These are phyloP conservation scores for Prunella himalayana DNA, from an alignment of 2,113 vertebrate genomes.

Conservation along the genomic window DNA sequence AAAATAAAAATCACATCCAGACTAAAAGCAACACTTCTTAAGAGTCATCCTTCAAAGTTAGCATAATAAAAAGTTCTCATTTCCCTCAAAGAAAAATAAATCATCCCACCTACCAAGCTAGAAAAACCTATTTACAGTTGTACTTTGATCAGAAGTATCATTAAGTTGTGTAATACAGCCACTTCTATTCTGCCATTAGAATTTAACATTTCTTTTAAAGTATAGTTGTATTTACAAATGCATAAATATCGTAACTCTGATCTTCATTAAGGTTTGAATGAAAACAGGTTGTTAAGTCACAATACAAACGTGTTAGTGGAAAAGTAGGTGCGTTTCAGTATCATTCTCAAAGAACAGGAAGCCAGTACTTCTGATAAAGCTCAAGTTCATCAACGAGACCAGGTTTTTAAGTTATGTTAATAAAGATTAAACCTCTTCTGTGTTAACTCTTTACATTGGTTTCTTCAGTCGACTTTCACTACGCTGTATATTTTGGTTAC, in stretches of 20 bases:
- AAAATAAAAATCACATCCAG: conserved; percentile 73
- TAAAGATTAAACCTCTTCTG: conserved; percentile 69
- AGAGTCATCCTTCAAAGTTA: conserved; percentile 76
- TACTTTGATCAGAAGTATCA: conserved; percentile 69
- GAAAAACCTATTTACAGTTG: conserved; percentile 81
- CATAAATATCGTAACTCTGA: conserved; percentile 73
- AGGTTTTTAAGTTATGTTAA: conserved; percentile 61
- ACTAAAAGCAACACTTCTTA: conserved; percentile 63
- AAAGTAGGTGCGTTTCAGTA: conserved; percentile 61
- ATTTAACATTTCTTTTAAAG: conserved; percentile 61
- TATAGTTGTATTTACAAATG: conserved; percentile 80
- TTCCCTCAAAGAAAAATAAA: conserved; percentile 79
- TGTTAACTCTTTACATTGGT: conserved; percentile 47
- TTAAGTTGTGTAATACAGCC: conserved; percentile 57
- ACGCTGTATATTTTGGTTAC: conserved; percentile 99
- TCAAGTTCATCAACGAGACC: conserved; percentile 65
- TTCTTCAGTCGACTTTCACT: conserved; percentile 94
- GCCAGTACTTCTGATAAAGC: conserved; percentile 73
- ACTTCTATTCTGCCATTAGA: conserved; percentile 62
- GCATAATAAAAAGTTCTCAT: conserved; percentile 76
- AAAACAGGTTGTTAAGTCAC: conserved; percentile 71
- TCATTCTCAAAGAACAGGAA: conserved; percentile 66
- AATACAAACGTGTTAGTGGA: conserved; percentile 75
- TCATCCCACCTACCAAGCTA: conserved; percentile 76
- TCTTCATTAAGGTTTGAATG: conserved; percentile 61